phyloP scores from a whole-genome alignment of 2,888 invertebrate species.

The Poecilobothrus nobilitatus region DNA sequence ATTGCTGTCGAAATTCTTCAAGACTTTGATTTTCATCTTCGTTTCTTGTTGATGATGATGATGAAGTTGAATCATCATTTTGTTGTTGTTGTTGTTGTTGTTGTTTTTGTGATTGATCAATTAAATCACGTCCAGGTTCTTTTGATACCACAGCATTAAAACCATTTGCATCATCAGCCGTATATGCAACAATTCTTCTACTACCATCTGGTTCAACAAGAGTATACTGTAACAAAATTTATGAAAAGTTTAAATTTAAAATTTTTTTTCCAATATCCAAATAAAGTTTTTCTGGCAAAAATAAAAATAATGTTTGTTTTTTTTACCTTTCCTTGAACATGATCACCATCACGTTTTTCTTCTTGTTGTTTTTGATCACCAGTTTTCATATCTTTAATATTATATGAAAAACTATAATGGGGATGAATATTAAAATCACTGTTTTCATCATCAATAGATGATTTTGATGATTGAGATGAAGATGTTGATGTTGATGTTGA shows the following conservation, averaged over 20 bases:
- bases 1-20: constrained; percentile 30
- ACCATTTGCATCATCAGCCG: constrained; percentile 25
- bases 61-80: neutral
- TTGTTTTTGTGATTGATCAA: constrained; percentile 28
- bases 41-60: too few species aligned
- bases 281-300: too few species aligned
- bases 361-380: constrained; percentile 30
- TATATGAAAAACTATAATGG: constrained; percentile 27
- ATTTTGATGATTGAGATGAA: neutral
- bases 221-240: constrained; percentile 22
- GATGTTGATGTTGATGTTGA: neutral
- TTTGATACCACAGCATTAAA: constrained; percentile 26
- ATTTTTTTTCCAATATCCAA: too few species aligned
- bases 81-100: constrained; percentile 3
- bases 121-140: constrained; percentile 27
- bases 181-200: constrained; percentile 25
- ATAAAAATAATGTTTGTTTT: too few species aligned
- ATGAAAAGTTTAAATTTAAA: too few species aligned
- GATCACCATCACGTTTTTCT: constrained; percentile 29
- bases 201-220: constrained; percentile 26
- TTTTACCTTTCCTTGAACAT: constrained; percentile 28
- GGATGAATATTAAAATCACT: constrained; percentile 21
- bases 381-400: constrained; percentile 28
- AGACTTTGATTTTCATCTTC: neutral
- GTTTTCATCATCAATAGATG: constrained; percentile 27